Percentiles rank a stretch among this genome's conserved stretches.
Evolutionary conservation across 1,140 invertebrate species (phyloP).

Genomic region (Polypedilum vanderplanki): DNA sequence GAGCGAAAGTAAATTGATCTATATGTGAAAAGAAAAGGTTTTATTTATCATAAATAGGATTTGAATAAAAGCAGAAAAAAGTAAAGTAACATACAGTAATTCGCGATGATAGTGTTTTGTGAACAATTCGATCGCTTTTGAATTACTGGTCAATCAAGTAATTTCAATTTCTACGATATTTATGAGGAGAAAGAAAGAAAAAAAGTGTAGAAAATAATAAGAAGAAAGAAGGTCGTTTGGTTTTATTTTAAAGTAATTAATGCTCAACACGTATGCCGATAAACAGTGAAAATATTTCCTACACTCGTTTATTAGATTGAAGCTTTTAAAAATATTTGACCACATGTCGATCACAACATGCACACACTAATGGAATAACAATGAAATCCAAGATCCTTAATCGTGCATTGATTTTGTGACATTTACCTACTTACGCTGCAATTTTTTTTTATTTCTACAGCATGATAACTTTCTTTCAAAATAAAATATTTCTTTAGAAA

Average conservation of each 20-base stretch:
- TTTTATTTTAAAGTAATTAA: not conserved
- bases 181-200: no score
- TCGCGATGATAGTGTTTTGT: no score
- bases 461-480: not conserved
- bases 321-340: conserved; percentile 19
- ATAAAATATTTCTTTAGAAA: conserved; percentile 15
- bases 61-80: no score
- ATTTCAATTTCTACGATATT: no score
- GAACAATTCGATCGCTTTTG: no score
- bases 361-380: not conserved
- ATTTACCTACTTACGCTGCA: not conserved
- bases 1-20: no score
- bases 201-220: no score
- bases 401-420: conserved; percentile 10
- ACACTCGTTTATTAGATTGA: not conserved
- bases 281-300: not conserved
- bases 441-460: not conserved
- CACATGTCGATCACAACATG: not conserved
- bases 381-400: conserved; percentile 19
- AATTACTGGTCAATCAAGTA: no score
- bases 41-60: no score
- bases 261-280: not conserved
- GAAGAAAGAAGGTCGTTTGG: conserved; percentile 1
- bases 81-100: no score
- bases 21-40: no score